Conservation (phyloP, 2,113 vertebrate genomes). For the Strix aluco region DNA sequence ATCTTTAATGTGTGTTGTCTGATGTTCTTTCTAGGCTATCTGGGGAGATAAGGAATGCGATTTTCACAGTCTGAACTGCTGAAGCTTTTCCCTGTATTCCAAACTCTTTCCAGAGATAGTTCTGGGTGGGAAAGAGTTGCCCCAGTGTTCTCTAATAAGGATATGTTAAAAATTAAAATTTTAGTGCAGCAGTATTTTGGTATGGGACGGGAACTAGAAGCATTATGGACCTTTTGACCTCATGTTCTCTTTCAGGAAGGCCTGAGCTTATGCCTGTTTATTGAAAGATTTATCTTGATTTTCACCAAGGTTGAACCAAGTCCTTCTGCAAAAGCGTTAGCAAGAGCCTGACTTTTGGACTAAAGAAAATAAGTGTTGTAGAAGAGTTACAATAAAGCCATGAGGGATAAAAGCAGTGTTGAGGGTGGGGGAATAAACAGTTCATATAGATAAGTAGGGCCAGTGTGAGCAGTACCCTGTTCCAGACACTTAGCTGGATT, state of each 20-base stretch:
- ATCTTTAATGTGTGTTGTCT: slow-evolving; percentile 59
- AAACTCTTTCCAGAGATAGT: slow-evolving; percentile 43
- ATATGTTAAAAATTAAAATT: slow-evolving; percentile 4
- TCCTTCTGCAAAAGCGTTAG: neutral
- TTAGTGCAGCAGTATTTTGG: neutral
- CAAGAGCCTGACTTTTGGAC: neutral
- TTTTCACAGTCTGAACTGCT: slow-evolving; percentile 64
- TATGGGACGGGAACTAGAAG: neutral
- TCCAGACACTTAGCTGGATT: neutral
- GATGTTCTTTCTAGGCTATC: slow-evolving; percentile 64
- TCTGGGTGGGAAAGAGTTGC: neutral
- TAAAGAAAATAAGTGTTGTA: neutral
- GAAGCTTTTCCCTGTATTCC: slow-evolving; percentile 56
- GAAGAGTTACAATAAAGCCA: neutral
- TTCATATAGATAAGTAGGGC: neutral
- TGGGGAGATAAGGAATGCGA: slow-evolving; percentile 60
- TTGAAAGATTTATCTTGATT: neutral
- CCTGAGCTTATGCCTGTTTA: neutral
- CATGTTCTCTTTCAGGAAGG: neutral
- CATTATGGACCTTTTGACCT: neutral
- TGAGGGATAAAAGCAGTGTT: neutral
- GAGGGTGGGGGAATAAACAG: neutral
- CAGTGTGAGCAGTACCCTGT: neutral
- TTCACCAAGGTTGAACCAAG: neutral
- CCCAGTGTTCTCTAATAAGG: neutral